Conservation (phyloP, 2,113 vertebrate species). For the Cebidichthys violaceus region DNA sequence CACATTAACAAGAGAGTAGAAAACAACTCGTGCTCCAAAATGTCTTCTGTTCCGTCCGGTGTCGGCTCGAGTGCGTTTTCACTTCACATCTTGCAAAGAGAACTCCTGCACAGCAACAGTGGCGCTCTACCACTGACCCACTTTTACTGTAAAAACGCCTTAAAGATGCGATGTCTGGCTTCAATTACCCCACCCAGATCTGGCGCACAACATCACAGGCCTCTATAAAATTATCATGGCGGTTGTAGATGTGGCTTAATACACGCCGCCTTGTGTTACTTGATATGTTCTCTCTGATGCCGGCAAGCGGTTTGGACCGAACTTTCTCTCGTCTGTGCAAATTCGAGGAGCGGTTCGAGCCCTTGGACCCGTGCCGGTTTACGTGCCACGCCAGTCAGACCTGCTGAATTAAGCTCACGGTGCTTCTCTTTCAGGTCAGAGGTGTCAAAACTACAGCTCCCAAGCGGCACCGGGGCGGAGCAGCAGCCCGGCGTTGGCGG, state of each 20-base stretch:
- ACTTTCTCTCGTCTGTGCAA: constrained; percentile 41
- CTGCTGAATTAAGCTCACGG: neutral
- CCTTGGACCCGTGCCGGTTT: constrained; percentile 1
- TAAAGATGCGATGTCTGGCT: constrained; percentile 76
- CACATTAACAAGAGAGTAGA: neutral
- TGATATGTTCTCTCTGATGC: constrained; percentile 72
- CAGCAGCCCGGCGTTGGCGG: constrained; percentile 41
- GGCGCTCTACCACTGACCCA: constrained; percentile 62
- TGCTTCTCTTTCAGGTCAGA: constrained; percentile 81
- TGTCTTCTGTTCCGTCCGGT: neutral
- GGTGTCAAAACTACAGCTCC: constrained; percentile 54
- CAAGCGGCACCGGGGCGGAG: constrained; percentile 37
- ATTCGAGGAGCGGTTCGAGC: constrained; percentile 34
- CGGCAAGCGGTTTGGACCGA: constrained; percentile 44
- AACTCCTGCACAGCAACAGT: constrained; percentile 40
- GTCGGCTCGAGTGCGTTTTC: constrained; percentile 7
- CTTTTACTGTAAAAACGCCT: constrained; percentile 76
- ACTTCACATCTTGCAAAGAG: constrained; percentile 39
- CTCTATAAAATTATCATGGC: constrained; percentile 76
- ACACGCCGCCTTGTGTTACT: constrained; percentile 65
- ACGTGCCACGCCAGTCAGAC: neutral
- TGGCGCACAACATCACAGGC: constrained; percentile 73
- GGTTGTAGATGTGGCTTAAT: constrained; percentile 71
- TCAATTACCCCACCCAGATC: constrained; percentile 81
- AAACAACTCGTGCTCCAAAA: constrained; percentile 15